Base-by-base conservation (phyloP, 2,888 invertebrate species). In the Xylota sylvarum region DNA sequence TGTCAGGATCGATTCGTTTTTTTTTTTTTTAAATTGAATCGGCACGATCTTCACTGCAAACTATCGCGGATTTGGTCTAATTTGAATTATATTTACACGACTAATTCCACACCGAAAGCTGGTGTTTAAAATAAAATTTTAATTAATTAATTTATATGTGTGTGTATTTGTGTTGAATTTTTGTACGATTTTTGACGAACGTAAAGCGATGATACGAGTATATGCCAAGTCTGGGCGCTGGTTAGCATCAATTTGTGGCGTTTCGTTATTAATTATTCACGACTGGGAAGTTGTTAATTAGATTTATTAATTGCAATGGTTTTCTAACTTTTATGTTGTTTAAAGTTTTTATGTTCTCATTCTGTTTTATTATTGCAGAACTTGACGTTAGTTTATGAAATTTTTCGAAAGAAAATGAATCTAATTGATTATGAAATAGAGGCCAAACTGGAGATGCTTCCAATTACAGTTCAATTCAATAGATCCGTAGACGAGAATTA, bases 191-290 rank as follows among this genome's bases (percentile, higher is more conserved):
- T 6, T 46, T 43, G 17, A 5, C 14, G 0, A 1, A 50, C 50
- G n/a, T 50, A 17, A 3, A n/a, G 23, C 3, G 23, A 23, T 23
- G 23, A 23, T 23, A n/a, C n/a, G n/a, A n/a, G n/a, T 56, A 56
- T 55, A 30, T 46, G 46, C 12, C 56, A 70, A 32, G 65, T 56
- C 65, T 65, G 14, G 32, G n/a, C 32, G 43, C 5, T 56, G 56
- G 46, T 76, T 76, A 76, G 65, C 56, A 48, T 37, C 43, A 46
- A 65, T 76, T 65, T 48, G 55, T 23, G 5, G 35, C 17, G 17
- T 46, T 76, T 76, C 12, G 12, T 27, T 56, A 58, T 65, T 58
- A 35, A 48, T 32, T 40, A 48, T 46, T 76, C 56, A 67, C 64
- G 74, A 64, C 6, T 64, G 35, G n/a, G 17, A n/a, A 40, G 72